phyloP scores from a whole-genome alignment of 2,797 vertebrate genomes.

The Enteromius afrohamiltoni region DNA sequence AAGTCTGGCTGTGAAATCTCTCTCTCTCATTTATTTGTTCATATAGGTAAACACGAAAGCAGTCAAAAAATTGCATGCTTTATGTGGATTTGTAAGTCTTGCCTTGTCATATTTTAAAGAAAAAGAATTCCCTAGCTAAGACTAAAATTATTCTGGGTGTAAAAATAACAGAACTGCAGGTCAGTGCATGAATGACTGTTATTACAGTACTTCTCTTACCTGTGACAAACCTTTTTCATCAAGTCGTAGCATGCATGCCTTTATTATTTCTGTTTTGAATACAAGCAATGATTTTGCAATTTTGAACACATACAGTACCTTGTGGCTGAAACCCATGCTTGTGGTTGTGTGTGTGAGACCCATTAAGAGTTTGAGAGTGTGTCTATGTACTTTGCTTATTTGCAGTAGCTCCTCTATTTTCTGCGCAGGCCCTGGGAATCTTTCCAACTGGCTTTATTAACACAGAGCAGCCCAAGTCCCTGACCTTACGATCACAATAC shows the following conservation, averaged over 20 bases:
- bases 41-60: neutral
- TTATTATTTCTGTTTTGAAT: constrained; percentile 36
- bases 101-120: neutral
- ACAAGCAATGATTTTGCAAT: constrained; percentile 25
- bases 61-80: neutral
- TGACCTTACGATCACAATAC: constrained; percentile 56
- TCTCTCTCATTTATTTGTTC: neutral
- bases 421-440: constrained; percentile 61
- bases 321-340: constrained; percentile 5
- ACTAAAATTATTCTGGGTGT: neutral
- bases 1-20: neutral
- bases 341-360: neutral
- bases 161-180: constrained; percentile 2
- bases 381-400: constrained; percentile 46
- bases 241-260: constrained; percentile 37
- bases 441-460: constrained; percentile 66
- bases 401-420: constrained; percentile 54
- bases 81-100: neutral
- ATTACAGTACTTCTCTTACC: neutral
- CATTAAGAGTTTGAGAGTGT: constrained; percentile 21
- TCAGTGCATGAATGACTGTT: constrained; percentile 18
- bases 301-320: neutral
- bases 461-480: constrained; percentile 51
- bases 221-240: neutral
- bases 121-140: constrained; percentile 5